Evolutionary conservation across 37 sponge, comb jelly and placozoan genomes (phyloP).

Genomic region (Agelas oroides): DNA sequence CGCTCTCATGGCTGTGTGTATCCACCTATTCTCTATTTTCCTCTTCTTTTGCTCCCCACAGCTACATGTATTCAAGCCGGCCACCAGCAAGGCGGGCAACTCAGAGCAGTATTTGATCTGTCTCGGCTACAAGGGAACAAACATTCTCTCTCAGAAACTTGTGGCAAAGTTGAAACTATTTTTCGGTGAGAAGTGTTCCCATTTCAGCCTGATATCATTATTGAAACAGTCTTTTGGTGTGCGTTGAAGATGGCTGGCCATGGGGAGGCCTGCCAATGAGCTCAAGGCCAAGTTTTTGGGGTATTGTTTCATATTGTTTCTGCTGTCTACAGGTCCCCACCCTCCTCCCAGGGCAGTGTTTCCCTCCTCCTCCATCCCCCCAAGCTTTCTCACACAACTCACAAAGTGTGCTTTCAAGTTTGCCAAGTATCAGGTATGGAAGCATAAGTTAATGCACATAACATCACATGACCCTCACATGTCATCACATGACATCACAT

Average conservation of each 20-base stretch:
- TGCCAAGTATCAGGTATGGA: constrained; percentile 34
- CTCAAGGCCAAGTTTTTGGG: too few relatives aligned
- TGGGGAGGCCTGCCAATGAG: too few relatives aligned
- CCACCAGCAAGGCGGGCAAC: constrained; percentile 89
- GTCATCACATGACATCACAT: too few relatives aligned
- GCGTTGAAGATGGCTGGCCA: not conserved
- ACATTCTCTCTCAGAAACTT: constrained; percentile 29
- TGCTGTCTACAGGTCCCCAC: constrained; percentile 8
- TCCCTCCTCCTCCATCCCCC: constrained; percentile 36
- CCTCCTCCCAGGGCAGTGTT: constrained; percentile 34
- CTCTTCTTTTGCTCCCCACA: constrained; percentile 21
- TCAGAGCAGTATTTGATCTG: constrained; percentile 91
- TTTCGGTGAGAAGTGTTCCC: constrained; percentile 58
- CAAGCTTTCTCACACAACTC: constrained; percentile 54
- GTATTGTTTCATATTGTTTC: too few relatives aligned
- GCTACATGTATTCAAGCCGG: constrained; percentile 89
- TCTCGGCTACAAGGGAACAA: constrained; percentile 68
- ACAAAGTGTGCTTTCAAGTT: constrained; percentile 43
- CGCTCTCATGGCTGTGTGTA: not conserved
- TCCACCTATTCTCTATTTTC: not conserved
- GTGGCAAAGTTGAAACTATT: constrained; percentile 41
- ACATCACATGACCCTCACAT: too few relatives aligned
- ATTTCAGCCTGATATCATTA: too few relatives aligned
- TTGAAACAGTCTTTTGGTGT: too few relatives aligned
- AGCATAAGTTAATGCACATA: too few relatives aligned